Evolutionary conservation across 2,113 vertebrate genomes (phyloP).

Genomic region (Dolichotis patagonum): DNA sequence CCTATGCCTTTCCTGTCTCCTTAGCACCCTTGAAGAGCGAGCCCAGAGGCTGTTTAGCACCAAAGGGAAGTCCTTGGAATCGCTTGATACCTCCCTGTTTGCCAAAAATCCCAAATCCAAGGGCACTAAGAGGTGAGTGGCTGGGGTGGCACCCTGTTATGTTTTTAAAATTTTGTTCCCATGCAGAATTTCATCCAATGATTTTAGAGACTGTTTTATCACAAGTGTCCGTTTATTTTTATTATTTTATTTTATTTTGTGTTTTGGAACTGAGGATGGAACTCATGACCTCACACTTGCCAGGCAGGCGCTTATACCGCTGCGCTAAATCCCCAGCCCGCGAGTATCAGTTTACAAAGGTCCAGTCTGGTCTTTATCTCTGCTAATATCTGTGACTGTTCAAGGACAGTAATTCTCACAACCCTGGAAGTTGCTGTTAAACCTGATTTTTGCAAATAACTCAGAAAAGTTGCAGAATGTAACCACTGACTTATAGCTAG

Average conservation of each 20-base stretch:
- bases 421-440: not conserved
- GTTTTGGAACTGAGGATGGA: too few species aligned
- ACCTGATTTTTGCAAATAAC: not conserved
- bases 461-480: not conserved
- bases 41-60: slow-evolving; percentile 98
- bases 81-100: slow-evolving; percentile 95
- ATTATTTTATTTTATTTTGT: too few species aligned
- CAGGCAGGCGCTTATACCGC: too few species aligned
- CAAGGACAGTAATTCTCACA: not conserved
- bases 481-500: not conserved
- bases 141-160: not conserved
- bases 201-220: not conserved
- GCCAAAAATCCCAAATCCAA: slow-evolving; percentile 98
- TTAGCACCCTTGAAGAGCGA: slow-evolving; percentile 96
- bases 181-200: not conserved
- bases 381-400: not conserved
- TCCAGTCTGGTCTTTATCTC: not conserved
- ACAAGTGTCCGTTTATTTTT: not conserved
- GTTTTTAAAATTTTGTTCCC: not conserved
- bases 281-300: too few species aligned
- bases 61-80: slow-evolving; percentile 97
- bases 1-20: not conserved
- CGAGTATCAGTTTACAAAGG: not conserved
- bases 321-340: too few species aligned
- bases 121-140: slow-evolving; percentile 94